phyloP scores from a whole-genome alignment of 2,113 vertebrate genomes.

The Charadrius vociferus region DNA sequence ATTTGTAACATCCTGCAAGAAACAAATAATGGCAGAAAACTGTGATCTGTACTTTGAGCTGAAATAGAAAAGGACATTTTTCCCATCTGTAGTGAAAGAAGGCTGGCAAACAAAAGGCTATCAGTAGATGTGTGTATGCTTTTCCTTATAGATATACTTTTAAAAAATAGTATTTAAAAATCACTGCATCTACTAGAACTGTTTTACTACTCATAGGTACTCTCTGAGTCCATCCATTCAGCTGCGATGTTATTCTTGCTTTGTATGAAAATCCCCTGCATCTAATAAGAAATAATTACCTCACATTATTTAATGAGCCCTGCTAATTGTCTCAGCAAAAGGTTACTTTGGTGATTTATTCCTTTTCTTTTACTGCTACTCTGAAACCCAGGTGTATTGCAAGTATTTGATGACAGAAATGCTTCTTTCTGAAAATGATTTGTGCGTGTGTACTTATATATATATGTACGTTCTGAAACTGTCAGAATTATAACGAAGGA shows the following conservation, averaged over 20 bases:
- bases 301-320: conserved; percentile 3
- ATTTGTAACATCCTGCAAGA: background rate
- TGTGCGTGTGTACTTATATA: background rate
- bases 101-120: background rate
- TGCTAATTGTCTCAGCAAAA: conserved; percentile 57
- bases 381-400: conserved; percentile 1
- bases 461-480: background rate
- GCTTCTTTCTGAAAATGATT: background rate
- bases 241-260: background rate
- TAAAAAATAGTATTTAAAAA: background rate
- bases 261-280: conserved; percentile 21
- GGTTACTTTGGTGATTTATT: conserved; percentile 50
- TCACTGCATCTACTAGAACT: background rate
- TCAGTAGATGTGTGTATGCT: background rate
- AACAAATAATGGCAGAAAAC: background rate
- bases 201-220: background rate
- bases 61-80: background rate
- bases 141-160: background rate
- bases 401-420: conserved; percentile 9
- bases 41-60: background rate
- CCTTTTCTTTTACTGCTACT: background rate
- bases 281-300: conserved; percentile 61
- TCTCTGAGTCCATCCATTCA: background rate
- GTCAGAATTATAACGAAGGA: background rate
- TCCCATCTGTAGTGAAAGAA: background rate